Conservation (phyloP, 2,888 invertebrate genomes). For the Pharmacophagus antenor region DNA sequence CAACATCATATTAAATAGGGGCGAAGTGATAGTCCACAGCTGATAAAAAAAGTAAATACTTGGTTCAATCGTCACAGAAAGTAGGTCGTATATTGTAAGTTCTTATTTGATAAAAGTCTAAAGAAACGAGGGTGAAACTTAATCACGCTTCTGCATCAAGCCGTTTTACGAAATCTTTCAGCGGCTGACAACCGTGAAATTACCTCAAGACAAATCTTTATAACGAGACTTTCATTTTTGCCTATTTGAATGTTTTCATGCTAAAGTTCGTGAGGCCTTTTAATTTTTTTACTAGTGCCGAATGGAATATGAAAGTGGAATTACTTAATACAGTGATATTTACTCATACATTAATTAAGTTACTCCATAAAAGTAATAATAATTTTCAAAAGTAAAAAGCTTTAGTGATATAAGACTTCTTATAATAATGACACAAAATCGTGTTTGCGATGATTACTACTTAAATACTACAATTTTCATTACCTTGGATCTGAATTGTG, state of each 20-base stretch:
- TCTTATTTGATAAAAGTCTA: not conserved
- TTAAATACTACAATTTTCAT: no score
- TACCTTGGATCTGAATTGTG: no score
- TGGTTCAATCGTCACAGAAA: not conserved
- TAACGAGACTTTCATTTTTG: slow-evolving; percentile 4
- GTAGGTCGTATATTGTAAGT: not conserved
- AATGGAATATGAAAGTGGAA: not conserved
- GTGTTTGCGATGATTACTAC: no score
- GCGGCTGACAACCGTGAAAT: slow-evolving; percentile 21
- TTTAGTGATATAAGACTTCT: no score
- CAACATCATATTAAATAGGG: no score
- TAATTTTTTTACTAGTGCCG: not conserved
- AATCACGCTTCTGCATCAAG: slow-evolving; percentile 5
- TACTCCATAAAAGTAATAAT: no score
- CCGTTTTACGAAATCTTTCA: slow-evolving; percentile 19
- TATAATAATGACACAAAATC: no score
- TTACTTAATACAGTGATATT: not conserved
- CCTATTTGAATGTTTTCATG: slow-evolving; percentile 1
- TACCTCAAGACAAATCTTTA: slow-evolving; percentile 8
- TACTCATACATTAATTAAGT: no score
- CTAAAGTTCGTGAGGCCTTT: not conserved
- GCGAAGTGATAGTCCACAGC: no score
- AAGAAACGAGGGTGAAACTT: slow-evolving; percentile 1
- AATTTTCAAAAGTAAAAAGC: no score
- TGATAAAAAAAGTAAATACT: no score